These are phyloP conservation scores for Platycnemis pennipes DNA, from an alignment of 2,888 invertebrate species.

Conservation along the genomic window DNA sequence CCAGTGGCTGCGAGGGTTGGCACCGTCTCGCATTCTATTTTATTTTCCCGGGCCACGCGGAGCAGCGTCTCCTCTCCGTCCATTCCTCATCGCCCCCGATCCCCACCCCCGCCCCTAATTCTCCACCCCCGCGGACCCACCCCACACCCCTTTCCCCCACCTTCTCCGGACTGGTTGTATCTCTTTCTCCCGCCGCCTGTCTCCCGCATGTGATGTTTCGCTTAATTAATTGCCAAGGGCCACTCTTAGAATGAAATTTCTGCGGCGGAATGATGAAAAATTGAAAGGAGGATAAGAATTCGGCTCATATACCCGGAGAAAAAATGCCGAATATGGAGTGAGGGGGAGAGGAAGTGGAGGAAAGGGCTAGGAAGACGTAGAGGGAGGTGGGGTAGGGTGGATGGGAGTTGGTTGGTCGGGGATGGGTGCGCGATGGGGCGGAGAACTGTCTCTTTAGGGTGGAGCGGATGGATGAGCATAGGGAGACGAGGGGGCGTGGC, in stretches of 20 bases:
- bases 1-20: not conserved
- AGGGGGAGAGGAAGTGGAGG: not conserved
- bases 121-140: not conserved
- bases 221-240: conserved; percentile 18
- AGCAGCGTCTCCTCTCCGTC: not conserved
- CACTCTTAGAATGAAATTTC: conserved; percentile 2
- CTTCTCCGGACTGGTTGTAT: too few species aligned
- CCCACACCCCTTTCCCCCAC: not conserved
- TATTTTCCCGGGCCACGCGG: not conserved
- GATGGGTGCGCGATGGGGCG: not conserved
- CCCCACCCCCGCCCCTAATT: not conserved
- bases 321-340: not conserved
- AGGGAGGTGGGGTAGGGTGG: not conserved
- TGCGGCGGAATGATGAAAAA: not conserved
- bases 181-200: not conserved
- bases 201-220: not conserved
- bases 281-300: conserved; percentile 1
- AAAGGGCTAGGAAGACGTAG: not conserved
- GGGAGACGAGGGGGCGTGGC: not conserved
- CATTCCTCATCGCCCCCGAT: not conserved
- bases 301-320: not conserved
- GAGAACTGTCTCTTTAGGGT: not conserved
- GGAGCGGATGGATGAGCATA: not conserved
- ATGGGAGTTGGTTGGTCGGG: not conserved
- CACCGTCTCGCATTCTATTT: not conserved